Evolutionary conservation across 2,888 invertebrate species (phyloP).

Genomic region (Prenolepis imparis): DNA sequence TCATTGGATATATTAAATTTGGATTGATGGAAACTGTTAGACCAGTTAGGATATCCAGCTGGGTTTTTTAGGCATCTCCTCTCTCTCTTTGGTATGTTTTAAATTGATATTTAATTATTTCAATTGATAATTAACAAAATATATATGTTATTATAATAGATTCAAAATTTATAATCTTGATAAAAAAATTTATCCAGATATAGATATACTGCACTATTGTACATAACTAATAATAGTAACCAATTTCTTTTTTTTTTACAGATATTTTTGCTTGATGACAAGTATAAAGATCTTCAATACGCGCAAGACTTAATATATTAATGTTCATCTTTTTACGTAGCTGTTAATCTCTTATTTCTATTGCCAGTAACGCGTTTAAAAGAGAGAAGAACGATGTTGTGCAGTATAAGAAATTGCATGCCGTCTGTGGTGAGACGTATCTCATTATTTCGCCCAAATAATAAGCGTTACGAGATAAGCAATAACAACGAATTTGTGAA

Average conservation of each 20-base stretch:
- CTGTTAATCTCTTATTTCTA: neutral
- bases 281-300: slow-evolving; percentile 2
- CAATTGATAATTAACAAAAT: neutral
- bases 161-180: neutral
- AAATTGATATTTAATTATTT: no score
- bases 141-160: neutral
- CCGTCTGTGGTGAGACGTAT: slow-evolving; percentile 77
- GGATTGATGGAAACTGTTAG: slow-evolving; percentile 87
- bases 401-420: slow-evolving; percentile 73
- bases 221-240: neutral
- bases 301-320: slow-evolving; percentile 17
- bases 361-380: neutral
- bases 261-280: neutral
- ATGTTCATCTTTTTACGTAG: slow-evolving; percentile 3
- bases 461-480: slow-evolving; percentile 87
- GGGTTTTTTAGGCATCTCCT: slow-evolving; percentile 80
- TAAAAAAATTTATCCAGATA: neutral
- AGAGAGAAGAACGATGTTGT: slow-evolving; percentile 81
- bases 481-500: slow-evolving; percentile 93
- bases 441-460: slow-evolving; percentile 77
- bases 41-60: slow-evolving; percentile 86
- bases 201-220: neutral
- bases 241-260: neutral
- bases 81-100: slow-evolving; percentile 55
- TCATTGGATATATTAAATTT: slow-evolving; percentile 86